phyloP scores from a whole-genome alignment of 2,113 vertebrate species.

The Notiomystis cincta region DNA sequence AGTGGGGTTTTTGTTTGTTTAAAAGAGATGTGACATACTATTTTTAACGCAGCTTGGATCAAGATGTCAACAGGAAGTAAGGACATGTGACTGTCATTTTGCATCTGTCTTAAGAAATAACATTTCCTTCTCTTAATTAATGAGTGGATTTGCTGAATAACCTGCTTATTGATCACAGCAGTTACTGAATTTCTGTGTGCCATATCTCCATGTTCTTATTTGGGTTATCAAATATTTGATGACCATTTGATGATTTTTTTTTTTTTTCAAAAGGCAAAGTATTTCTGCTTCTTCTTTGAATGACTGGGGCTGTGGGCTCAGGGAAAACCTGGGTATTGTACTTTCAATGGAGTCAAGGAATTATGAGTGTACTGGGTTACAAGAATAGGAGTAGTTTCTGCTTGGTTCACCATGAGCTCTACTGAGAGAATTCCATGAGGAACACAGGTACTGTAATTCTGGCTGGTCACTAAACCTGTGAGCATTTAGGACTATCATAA shows the following conservation, averaged over 20 bases:
- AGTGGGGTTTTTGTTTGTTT: constrained; percentile 9
- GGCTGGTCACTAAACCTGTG: not conserved
- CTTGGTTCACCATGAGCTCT: not conserved
- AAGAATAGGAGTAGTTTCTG: not conserved
- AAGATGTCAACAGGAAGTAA: constrained; percentile 34
- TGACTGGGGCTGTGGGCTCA: not conserved
- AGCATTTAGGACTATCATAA: not conserved
- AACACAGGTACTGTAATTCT: not conserved
- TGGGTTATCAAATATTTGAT: constrained; percentile 62
- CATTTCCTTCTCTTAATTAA: constrained; percentile 48
- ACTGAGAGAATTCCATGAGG: not conserved
- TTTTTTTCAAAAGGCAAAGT: constrained; percentile 39
- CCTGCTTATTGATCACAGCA: constrained; percentile 63
- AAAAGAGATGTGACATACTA: not conserved
- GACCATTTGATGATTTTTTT: constrained; percentile 43
- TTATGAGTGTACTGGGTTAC: not conserved
- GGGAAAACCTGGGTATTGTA: not conserved
- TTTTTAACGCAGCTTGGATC: constrained; percentile 2
- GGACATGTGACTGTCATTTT: not conserved
- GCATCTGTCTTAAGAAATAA: constrained; percentile 23
- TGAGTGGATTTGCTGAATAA: constrained; percentile 37
- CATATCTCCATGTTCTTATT: constrained; percentile 49
- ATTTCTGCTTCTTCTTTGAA: constrained; percentile 27
- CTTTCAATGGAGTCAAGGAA: not conserved
- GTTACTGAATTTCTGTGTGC: constrained; percentile 65